Evolutionary conservation across 23 tunicate genomes (phyloP).

Genomic region (Trididemnum miniatum): DNA sequence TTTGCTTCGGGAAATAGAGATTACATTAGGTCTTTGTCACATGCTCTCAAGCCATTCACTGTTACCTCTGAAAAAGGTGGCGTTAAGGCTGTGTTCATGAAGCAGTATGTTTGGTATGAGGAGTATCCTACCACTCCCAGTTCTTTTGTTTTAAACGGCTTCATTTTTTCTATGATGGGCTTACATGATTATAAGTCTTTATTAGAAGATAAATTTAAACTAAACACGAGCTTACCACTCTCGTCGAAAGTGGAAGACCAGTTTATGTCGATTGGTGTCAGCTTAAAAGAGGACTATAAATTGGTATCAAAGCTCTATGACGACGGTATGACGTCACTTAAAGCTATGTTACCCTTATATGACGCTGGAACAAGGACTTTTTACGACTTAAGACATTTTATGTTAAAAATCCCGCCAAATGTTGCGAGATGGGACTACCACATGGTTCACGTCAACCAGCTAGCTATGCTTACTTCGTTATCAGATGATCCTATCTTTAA

Average conservation of each 20-base stretch:
- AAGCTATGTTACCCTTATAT: constrained; percentile 83
- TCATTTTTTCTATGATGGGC: constrained; percentile 90
- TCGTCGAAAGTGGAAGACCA: not conserved
- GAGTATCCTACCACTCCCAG: constrained; percentile 90
- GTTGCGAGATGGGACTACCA: constrained; percentile 99
- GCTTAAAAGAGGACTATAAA: constrained; percentile 18
- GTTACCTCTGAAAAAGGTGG: constrained; percentile 79
- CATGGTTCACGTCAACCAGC: constrained; percentile 82
- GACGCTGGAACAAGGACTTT: constrained; percentile 91
- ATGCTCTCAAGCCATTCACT: constrained; percentile 74
- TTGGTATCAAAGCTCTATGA: constrained; percentile 51
- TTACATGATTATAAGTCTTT: constrained; percentile 79
- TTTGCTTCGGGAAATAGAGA: constrained; percentile 8
- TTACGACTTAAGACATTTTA: constrained; percentile 89
- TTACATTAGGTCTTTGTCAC: constrained; percentile 43
- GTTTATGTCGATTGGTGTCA: not conserved
- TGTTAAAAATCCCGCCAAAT: constrained; percentile 72
- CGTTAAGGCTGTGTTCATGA: constrained; percentile 72
- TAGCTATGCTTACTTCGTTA: constrained; percentile 60
- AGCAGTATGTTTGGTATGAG: constrained; percentile 94
- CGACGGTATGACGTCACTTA: constrained; percentile 84
- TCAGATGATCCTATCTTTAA: constrained; percentile 74
- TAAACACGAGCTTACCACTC: not conserved
- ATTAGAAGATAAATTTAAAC: constrained; percentile 42
- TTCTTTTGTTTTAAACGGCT: constrained; percentile 93